Evolutionary conservation across 2,888 invertebrate genomes (phyloP).

Genomic region (Agriopis marginaria): DNA sequence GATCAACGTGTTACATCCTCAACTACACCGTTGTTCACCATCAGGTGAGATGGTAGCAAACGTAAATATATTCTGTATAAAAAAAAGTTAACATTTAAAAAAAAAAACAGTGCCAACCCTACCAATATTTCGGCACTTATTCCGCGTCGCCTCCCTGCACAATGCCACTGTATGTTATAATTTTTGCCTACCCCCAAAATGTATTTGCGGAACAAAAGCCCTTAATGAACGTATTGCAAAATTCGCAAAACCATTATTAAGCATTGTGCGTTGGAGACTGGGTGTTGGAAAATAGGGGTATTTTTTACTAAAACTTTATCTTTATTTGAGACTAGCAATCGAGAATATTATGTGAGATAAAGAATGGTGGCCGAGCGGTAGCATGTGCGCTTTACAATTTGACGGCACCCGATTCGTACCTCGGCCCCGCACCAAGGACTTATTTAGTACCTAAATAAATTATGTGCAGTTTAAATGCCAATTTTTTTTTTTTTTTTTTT

Average conservation of each 20-base stretch:
- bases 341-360: not conserved
- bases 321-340: conserved; percentile 4
- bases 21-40: too few relatives aligned
- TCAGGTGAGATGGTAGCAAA: too few relatives aligned
- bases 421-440: too few relatives aligned
- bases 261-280: conserved; percentile 71
- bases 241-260: conserved; percentile 82
- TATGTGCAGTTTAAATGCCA: too few relatives aligned
- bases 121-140: conserved; percentile 70
- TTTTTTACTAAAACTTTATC: conserved; percentile 6
- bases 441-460: too few relatives aligned
- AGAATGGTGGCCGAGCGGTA: too few relatives aligned
- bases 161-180: conserved; percentile 84
- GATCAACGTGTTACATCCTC: too few relatives aligned
- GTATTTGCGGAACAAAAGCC: conserved; percentile 81
- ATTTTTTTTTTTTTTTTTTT: too few relatives aligned
- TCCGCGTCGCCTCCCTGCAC: conserved; percentile 69
- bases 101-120: conserved; percentile 61
- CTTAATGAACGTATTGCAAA: conserved; percentile 84
- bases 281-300: conserved; percentile 30
- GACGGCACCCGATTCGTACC: too few relatives aligned
- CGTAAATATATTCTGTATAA: too few relatives aligned
- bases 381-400: too few relatives aligned
- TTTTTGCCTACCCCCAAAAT: conserved; percentile 83
- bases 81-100: too few relatives aligned